A percentile compares a stretch with the other conserved stretches of the same genome.
Conservation (phyloP, 2,797 vertebrate species). For the Xiphophorus birchmanni region DNA sequence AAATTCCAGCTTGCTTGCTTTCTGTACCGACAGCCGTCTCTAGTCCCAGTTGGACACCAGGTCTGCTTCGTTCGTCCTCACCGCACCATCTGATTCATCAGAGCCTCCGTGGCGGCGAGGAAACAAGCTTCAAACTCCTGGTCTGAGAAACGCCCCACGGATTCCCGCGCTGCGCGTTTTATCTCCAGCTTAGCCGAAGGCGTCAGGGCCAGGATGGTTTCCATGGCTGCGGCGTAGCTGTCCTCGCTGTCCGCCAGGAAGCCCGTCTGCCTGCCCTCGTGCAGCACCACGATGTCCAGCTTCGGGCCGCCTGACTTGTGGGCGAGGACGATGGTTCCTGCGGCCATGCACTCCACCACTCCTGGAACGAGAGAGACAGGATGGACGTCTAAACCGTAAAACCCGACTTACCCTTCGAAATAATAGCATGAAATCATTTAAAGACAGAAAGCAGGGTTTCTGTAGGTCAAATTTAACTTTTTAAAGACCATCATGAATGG, state of each 20-base stretch:
- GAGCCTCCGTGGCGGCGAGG: conserved; percentile 80
- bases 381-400: neutral
- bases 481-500: too few species aligned
- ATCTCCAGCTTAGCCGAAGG: conserved; percentile 81
- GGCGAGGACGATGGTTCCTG: conserved; percentile 91
- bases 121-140: conserved; percentile 89
- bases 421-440: neutral
- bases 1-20: neutral
- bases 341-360: conserved; percentile 96
- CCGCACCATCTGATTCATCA: conserved; percentile 69
- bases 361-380: conserved; percentile 72
- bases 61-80: conserved; percentile 42
- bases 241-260: conserved; percentile 92
- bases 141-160: conserved; percentile 90
- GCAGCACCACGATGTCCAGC: conserved; percentile 89
- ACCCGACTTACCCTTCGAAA: neutral
- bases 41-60: neutral
- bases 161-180: conserved; percentile 83
- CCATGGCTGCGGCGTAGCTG: conserved; percentile 85
- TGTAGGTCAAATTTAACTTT: too few species aligned
- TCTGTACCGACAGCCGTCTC: neutral
- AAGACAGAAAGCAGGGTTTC: neutral
- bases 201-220: conserved; percentile 85
- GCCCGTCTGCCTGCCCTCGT: conserved; percentile 84
- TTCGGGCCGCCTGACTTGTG: conserved; percentile 93